These are phyloP conservation scores for Phrynocephalus guinanensis DNA, from an alignment of 2,797 vertebrate species.

Conservation along the genomic window DNA sequence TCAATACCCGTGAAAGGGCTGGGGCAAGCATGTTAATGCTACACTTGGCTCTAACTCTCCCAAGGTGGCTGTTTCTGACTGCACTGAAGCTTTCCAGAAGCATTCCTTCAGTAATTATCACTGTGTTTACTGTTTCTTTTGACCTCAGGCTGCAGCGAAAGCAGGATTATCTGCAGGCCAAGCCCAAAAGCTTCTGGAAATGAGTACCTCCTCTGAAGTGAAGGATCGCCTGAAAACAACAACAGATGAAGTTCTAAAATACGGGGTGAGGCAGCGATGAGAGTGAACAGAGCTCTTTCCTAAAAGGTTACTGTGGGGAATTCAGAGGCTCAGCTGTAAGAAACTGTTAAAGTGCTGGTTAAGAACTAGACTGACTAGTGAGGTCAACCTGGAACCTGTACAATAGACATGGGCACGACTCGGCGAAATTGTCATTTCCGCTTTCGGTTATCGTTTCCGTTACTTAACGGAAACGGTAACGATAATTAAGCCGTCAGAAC, in stretches of 20 bases:
- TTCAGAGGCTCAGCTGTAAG: too few species aligned
- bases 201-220: conserved; percentile 77
- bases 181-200: conserved; percentile 76
- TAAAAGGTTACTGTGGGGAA: not conserved
- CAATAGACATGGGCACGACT: too few species aligned
- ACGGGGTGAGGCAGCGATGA: conserved; percentile 78
- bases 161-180: conserved; percentile 83
- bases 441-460: too few species aligned
- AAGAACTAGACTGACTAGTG: not conserved
- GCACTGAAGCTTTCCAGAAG: not conserved
- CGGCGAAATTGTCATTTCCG: too few species aligned
- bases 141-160: conserved; percentile 82
- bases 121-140: not conserved
- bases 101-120: too few species aligned
- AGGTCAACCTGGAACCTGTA: not conserved
- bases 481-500: too few species aligned
- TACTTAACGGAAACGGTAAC: too few species aligned
- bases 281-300: not conserved
- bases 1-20: too few species aligned
- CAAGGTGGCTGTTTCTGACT: not conserved
- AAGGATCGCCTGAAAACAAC: conserved; percentile 85
- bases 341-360: not conserved
- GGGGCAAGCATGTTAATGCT: too few species aligned
- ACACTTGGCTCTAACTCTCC: not conserved
- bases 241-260: conserved; percentile 82